A percentile compares a stretch with the other conserved stretches of the same genome.
phyloP scores from a whole-genome alignment of 2,888 invertebrate species.

The Ischnus inquisitorius region DNA sequence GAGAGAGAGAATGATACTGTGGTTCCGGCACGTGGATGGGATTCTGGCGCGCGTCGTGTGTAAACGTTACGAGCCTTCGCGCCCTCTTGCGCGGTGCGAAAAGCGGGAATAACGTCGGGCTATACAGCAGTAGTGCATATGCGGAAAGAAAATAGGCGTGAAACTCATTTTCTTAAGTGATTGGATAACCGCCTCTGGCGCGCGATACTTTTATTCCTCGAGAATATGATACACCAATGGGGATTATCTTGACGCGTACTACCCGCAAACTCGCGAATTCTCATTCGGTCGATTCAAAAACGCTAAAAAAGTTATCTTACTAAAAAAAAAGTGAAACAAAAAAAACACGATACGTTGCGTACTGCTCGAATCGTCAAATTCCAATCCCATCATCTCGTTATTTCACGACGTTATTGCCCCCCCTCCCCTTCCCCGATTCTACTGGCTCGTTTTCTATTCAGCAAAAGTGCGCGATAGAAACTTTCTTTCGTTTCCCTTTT shows the following conservation, averaged over 20 bases:
- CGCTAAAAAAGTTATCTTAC: constrained; percentile 6
- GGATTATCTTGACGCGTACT: constrained; percentile 34
- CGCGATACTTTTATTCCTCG: constrained; percentile 32
- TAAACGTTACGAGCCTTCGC: constrained; percentile 35
- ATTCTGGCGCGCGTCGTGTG: constrained; percentile 37
- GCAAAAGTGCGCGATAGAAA: constrained; percentile 30
- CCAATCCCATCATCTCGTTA: constrained; percentile 61
- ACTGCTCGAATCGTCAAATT: constrained; percentile 47
- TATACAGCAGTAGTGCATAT: constrained; percentile 59
- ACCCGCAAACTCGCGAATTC: constrained; percentile 27
- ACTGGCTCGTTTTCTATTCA: constrained; percentile 30
- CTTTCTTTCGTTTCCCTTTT: constrained; percentile 2
- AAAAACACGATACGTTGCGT: neutral
- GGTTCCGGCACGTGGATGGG: constrained; percentile 10
- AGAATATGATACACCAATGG: neutral
- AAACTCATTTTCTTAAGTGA: constrained; percentile 78
- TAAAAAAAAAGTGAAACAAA: constrained; percentile 32
- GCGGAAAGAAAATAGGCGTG: constrained; percentile 71
- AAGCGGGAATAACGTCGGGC: constrained; percentile 50
- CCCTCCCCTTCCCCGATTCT: constrained; percentile 12
- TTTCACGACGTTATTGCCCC: constrained; percentile 28
- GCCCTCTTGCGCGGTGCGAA: constrained; percentile 26
- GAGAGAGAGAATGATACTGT: neutral
- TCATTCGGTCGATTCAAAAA: constrained; percentile 12
- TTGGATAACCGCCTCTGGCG: constrained; percentile 71